Evolutionary conservation across 1,140 invertebrate genomes (phyloP).

Genomic region (Ooceraea biroi): DNA sequence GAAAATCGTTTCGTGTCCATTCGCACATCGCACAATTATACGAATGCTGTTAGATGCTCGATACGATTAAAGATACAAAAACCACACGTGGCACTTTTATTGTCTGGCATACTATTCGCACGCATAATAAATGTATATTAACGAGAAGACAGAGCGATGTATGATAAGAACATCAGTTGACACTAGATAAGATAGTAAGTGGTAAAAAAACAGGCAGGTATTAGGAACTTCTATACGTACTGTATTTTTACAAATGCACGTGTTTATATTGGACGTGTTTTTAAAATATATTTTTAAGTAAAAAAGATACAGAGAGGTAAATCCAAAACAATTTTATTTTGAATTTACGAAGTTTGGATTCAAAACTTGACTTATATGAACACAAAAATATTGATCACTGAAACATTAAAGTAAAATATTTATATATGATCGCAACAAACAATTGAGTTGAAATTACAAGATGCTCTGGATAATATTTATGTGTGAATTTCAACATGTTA

Average conservation of each 20-base stretch:
- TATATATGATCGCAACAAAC: background rate
- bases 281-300: background rate
- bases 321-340: too few relatives aligned
- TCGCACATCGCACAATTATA: background rate
- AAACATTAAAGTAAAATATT: background rate
- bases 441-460: background rate
- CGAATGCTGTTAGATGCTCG: conserved; percentile 12
- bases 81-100: conserved; percentile 15
- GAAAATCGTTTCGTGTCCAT: conserved; percentile 6
- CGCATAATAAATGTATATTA: conserved; percentile 27
- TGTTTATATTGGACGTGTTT: background rate
- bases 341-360: background rate
- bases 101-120: conserved; percentile 3
- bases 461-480: background rate
- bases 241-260: background rate
- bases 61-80: background rate
- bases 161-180: conserved; percentile 12
- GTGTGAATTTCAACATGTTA: background rate
- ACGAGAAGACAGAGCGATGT: background rate
- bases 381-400: background rate
- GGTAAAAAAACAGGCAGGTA: background rate
- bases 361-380: conserved; percentile 13
- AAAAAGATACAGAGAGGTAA: background rate
- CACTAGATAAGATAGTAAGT: conserved; percentile 42
- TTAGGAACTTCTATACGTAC: background rate